phyloP scores from a whole-genome alignment of 2,888 invertebrate genomes.

The Sminthurides aquaticus region DNA sequence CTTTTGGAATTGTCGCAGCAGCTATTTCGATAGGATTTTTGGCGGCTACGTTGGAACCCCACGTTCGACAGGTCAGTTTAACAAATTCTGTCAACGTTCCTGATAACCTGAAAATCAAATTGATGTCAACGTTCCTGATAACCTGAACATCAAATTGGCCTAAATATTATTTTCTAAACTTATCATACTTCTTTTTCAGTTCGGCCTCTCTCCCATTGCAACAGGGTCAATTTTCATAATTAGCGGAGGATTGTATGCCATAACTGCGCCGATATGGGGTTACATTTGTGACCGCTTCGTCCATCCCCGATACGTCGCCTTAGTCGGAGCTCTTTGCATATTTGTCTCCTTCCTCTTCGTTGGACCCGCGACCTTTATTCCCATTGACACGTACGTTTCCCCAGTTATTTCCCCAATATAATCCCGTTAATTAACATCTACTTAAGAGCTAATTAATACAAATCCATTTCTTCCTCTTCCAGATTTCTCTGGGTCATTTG shows the following conservation, averaged over 20 bases:
- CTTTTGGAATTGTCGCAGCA: constrained; percentile 45
- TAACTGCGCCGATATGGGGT: constrained; percentile 72
- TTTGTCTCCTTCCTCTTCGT: constrained; percentile 63
- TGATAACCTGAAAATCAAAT: too few relatives aligned
- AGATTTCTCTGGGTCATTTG: constrained; percentile 63
- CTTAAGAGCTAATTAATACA: background rate
- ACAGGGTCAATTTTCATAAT: constrained; percentile 76
- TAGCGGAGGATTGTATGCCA: constrained; percentile 71
- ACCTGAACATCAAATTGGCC: too few relatives aligned
- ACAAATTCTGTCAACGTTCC: too few relatives aligned
- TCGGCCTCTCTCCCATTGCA: constrained; percentile 60
- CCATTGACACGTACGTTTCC: constrained; percentile 53
- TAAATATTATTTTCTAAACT: background rate
- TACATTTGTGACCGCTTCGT: constrained; percentile 61
- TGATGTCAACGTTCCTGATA: too few relatives aligned
- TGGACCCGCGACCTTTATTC: constrained; percentile 71
- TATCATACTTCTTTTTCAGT: constrained; percentile 48
- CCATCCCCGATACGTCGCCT: constrained; percentile 60
- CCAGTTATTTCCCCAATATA: background rate
- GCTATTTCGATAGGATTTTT: constrained; percentile 50
- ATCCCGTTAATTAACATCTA: background rate
- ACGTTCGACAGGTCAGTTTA: constrained; percentile 47
- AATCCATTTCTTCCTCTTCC: background rate
- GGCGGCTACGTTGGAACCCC: constrained; percentile 54
- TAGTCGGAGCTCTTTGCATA: constrained; percentile 59